Conservation (phyloP, 2,888 invertebrate species). For the Caenorhabditis plicata region DNA sequence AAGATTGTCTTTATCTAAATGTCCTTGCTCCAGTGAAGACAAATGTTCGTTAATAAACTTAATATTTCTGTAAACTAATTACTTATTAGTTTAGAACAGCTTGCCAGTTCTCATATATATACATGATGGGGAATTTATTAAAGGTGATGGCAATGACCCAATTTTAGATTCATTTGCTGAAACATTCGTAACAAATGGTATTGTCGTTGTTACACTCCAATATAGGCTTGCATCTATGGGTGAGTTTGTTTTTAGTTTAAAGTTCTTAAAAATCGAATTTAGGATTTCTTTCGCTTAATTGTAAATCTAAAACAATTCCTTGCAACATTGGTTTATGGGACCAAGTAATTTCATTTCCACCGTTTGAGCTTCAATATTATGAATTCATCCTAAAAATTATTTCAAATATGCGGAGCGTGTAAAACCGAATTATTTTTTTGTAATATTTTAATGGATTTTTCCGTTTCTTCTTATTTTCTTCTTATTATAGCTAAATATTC, state of each 20-base stretch:
- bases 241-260: not conserved
- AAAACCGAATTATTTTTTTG: too few relatives aligned
- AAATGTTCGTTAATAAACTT: constrained; percentile 6
- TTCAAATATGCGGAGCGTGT: too few relatives aligned
- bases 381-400: too few relatives aligned
- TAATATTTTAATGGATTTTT: too few relatives aligned
- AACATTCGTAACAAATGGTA: constrained; percentile 6
- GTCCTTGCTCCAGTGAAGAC: constrained; percentile 14
- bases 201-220: constrained; percentile 19
- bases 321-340: constrained; percentile 33
- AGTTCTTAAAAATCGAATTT: not conserved
- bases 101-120: constrained; percentile 18
- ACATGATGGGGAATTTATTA: constrained; percentile 21
- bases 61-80: not conserved
- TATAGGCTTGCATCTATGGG: constrained; percentile 23
- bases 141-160: constrained; percentile 15
- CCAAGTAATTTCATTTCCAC: too few relatives aligned
- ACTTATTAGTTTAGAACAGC: not conserved
- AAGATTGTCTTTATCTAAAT: constrained; percentile 27
- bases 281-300: constrained; percentile 19
- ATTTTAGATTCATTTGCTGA: constrained; percentile 17
- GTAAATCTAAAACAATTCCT: constrained; percentile 6
- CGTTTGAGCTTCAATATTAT: too few relatives aligned
- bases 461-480: too few relatives aligned
- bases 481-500: too few relatives aligned